Conservation (phyloP, 2,888 invertebrate species). For the Eupeodes luniger region DNA sequence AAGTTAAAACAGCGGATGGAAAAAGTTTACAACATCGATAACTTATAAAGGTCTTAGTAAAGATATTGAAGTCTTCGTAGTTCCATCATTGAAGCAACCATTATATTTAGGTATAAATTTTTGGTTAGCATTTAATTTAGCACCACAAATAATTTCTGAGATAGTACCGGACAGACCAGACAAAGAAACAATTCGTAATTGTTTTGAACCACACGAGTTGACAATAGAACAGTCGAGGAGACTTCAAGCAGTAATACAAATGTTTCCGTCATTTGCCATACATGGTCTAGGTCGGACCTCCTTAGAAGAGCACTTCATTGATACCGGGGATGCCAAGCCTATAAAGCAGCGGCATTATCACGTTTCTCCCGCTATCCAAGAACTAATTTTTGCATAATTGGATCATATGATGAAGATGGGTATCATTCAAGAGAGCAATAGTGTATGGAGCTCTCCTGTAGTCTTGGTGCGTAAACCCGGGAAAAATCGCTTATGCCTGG, state of each 20-base stretch:
- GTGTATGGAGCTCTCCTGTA: too few relatives aligned
- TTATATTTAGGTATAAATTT: slow-evolving; percentile 1
- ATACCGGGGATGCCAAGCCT: slow-evolving; percentile 7
- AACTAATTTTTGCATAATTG: slow-evolving; percentile 73
- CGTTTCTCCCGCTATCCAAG: slow-evolving; percentile 44
- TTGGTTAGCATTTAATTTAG: background rate
- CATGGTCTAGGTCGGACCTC: too few relatives aligned
- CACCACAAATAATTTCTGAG: background rate
- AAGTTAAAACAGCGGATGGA: background rate
- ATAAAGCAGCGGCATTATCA: slow-evolving; percentile 58
- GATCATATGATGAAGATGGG: slow-evolving; percentile 59
- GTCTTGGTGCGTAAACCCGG: too few relatives aligned
- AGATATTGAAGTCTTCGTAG: background rate
- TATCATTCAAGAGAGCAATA: too few relatives aligned
- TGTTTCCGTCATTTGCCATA: too few relatives aligned
- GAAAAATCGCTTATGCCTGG: too few relatives aligned
- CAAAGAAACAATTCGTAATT: too few relatives aligned
- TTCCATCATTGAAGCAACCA: background rate
- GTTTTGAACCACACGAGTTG: too few relatives aligned
- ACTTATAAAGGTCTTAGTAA: background rate
- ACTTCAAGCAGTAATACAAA: too few relatives aligned
- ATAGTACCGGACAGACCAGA: background rate
- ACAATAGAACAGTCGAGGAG: too few relatives aligned
- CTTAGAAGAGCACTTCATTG: slow-evolving; percentile 31
- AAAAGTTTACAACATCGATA: background rate